phyloP scores from a whole-genome alignment of 2,113 vertebrate genomes.

The Aptenodytes patagonicus region DNA sequence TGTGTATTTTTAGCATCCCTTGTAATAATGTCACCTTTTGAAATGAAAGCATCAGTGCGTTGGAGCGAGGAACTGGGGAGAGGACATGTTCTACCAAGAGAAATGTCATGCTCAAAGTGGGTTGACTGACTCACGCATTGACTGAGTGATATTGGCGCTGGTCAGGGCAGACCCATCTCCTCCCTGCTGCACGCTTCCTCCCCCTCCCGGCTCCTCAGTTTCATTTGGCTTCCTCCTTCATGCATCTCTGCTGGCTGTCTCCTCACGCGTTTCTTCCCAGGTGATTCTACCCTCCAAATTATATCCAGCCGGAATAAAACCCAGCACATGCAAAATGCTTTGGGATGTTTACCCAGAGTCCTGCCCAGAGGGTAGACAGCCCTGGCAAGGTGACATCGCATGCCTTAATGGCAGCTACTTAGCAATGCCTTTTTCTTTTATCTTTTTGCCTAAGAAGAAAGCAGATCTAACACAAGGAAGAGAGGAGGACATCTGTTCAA shows the following conservation, averaged over 20 bases:
- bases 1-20: slow-evolving; percentile 49
- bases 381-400: not conserved
- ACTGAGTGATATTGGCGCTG: not conserved
- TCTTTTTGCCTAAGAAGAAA: not conserved
- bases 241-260: not conserved
- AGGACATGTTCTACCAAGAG: slow-evolving; percentile 27
- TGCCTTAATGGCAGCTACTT: not conserved
- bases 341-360: not conserved
- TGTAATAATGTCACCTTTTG: slow-evolving; percentile 45
- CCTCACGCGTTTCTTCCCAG: not conserved
- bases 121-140: slow-evolving; percentile 8
- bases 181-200: not conserved
- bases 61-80: not conserved
- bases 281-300: not conserved
- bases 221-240: not conserved
- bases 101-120: slow-evolving; percentile 8
- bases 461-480: not conserved
- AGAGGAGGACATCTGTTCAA: not conserved
- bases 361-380: not conserved
- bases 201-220: not conserved
- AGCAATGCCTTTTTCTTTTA: not conserved
- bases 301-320: not conserved
- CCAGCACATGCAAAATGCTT: not conserved
- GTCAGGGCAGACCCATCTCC: not conserved
- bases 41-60: slow-evolving; percentile 45